A percentile compares a stretch with the other conserved stretches of the same genome.
These are phyloP conservation scores for Acrocephalus arundinaceus DNA, from an alignment of 2,113 vertebrate species.

Conservation along the genomic window DNA sequence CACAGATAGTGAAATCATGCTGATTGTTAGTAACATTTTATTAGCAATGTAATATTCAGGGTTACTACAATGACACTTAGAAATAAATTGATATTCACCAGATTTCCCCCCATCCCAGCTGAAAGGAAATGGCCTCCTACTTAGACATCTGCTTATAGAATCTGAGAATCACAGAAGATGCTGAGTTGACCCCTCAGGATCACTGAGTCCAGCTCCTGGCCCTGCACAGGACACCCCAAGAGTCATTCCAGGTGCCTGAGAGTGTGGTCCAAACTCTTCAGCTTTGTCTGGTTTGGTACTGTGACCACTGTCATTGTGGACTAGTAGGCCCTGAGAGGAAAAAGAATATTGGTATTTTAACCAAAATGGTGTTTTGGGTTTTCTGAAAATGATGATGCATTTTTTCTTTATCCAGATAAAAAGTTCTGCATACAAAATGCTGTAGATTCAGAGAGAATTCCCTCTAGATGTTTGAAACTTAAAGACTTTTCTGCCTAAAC, in stretches of 20 bases:
- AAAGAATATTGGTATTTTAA: not conserved
- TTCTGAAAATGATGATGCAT: not conserved
- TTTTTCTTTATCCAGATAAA: not conserved
- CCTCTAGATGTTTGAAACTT: not conserved
- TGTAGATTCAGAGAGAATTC: not conserved
- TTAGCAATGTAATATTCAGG: not conserved
- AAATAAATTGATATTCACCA: not conserved
- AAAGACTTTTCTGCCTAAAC: not conserved
- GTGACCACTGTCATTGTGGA: not conserved
- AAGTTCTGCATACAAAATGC: not conserved
- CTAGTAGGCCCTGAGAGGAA: not conserved
- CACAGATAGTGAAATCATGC: not conserved
- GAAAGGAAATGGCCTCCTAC: not conserved
- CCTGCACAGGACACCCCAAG: not conserved
- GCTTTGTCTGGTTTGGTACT: not conserved
- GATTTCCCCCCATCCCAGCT: not conserved
- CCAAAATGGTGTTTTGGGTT: not conserved
- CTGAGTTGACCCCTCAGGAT: not conserved
- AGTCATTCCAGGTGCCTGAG: too few relatives aligned
- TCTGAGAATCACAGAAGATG: not conserved
- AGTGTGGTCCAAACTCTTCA: not conserved
- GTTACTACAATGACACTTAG: not conserved
- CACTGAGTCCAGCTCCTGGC: not conserved
- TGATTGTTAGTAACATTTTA: not conserved
- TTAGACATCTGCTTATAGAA: not conserved